A percentile compares a stretch with the other conserved stretches of the same genome.
phyloP scores from a whole-genome alignment of 2,113 vertebrate genomes.

The Noctilio leporinus region DNA sequence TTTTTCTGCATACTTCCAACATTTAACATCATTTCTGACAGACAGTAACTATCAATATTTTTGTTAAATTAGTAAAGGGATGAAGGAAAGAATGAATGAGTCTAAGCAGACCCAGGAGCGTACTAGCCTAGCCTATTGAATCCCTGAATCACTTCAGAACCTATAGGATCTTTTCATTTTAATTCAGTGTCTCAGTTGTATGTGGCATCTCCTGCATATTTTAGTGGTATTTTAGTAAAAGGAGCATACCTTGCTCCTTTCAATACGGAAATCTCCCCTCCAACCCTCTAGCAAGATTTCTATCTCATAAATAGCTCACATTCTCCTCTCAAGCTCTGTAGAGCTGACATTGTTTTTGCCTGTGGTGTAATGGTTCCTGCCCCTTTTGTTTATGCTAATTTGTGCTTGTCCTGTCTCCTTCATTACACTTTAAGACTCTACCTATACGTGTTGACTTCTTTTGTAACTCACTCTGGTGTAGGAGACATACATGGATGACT shows the following conservation, averaged over 20 bases:
- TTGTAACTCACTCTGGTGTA: slow-evolving; percentile 20
- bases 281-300: background rate
- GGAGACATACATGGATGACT: slow-evolving; percentile 12
- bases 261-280: background rate
- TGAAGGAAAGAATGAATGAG: background rate
- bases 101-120: background rate
- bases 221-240: background rate
- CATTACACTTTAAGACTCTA: background rate
- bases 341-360: background rate
- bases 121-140: background rate
- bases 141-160: background rate
- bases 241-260: background rate
- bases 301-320: background rate
- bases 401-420: slow-evolving; percentile 34
- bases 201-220: background rate
- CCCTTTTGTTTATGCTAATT: slow-evolving; percentile 41
- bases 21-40: background rate
- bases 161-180: background rate
- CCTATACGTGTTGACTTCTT: slow-evolving; percentile 27
- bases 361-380: background rate
- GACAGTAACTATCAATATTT: background rate
- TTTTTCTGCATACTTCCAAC: background rate
- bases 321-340: background rate
- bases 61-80: background rate
- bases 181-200: background rate